Percentiles rank a stretch among this genome's conserved stretches.
Evolutionary conservation across 1,140 invertebrate species (phyloP).

Genomic region (Chrysopa pallens): DNA sequence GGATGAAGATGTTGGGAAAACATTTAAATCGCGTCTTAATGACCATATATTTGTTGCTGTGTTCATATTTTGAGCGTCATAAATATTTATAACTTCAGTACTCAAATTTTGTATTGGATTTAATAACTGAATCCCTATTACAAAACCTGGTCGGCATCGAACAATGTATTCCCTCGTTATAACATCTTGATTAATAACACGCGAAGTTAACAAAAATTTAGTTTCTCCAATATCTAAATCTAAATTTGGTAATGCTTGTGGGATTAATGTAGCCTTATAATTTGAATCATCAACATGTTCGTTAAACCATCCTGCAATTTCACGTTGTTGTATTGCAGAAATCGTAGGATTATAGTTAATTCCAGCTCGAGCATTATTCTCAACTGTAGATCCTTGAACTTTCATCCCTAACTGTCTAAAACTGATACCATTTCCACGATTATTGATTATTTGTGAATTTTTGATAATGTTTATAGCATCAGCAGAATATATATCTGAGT

Average conservation of each 20-base stretch:
- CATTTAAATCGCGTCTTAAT: conserved; percentile 58
- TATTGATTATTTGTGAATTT: conserved; percentile 75
- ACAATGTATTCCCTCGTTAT: conserved; percentile 37
- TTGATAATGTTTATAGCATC: conserved; percentile 71
- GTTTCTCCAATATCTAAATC: conserved; percentile 47
- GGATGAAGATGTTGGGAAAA: conserved; percentile 73
- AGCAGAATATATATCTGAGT: conserved; percentile 73
- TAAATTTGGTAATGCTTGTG: conserved; percentile 34
- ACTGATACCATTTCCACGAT: conserved; percentile 74
- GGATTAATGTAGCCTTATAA: conserved; percentile 51
- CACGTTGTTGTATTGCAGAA: conserved; percentile 65
- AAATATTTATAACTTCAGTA: conserved; percentile 60
- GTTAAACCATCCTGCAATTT: conserved; percentile 83
- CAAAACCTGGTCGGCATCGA: conserved; percentile 53
- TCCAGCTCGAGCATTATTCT: conserved; percentile 73
- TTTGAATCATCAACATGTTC: conserved; percentile 44
- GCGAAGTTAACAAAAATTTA: conserved; percentile 56
- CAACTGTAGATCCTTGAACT: conserved; percentile 54
- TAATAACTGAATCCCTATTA: conserved; percentile 62
- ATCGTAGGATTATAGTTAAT: conserved; percentile 85
- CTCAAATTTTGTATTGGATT: conserved; percentile 79
- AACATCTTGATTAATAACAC: conserved; percentile 29
- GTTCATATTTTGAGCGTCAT: conserved; percentile 48
- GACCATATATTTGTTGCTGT: conserved; percentile 48
- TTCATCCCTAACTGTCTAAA: conserved; percentile 74